Base-by-base conservation (phyloP, 2,113 vertebrate species). In the Dryoscopus gambensis region DNA sequence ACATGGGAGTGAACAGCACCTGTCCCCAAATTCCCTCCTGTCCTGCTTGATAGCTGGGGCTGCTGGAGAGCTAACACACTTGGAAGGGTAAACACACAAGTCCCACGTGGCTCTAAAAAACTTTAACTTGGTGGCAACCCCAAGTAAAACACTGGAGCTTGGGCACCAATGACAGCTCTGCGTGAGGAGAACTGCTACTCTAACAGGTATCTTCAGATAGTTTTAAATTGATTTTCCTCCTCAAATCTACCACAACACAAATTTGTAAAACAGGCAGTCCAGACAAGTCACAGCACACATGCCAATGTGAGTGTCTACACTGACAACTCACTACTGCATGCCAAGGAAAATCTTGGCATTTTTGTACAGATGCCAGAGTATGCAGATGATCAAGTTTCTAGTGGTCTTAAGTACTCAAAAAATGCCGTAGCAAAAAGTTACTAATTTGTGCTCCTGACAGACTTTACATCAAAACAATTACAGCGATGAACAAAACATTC, bases 41-140 rank as follows among this genome's bases (percentile, higher is more conserved):
- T 30, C 27, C 55, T 65, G 17, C n/a, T 35, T 0, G 0, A 46
- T 28, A n/a, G 44, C 21, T 56, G 35, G 33, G 47, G 30, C 35
- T 87, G 5, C 46, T 9, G 55, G 13, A 70, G 52, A 55, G n/a
- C 31, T 15, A 31, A 9, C 10, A 27, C 42, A 57, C 40, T 46
- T 22, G 3, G 17, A 49, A 71, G 9, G 28, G 28, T 5, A 37
- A 74, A 62, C 10, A 60, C 57, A 50, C 1, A 2, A 82, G 23
- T 15, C 14, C 21, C 4, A 7, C 0, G 0, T 5, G 5, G 31
- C 47, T 57, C 62, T 27, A 28, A 30, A 73, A 64, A 40, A 7
- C 17, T 53, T 44, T 16, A 40, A 13, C 19, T 59, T 40, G 14
- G 60, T 30, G 23, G 39, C 20, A 81, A 57, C 33, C 57, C 16